These are phyloP conservation scores for Corella eumyota DNA, from an alignment of 23 tunicate species.

Conservation along the genomic window DNA sequence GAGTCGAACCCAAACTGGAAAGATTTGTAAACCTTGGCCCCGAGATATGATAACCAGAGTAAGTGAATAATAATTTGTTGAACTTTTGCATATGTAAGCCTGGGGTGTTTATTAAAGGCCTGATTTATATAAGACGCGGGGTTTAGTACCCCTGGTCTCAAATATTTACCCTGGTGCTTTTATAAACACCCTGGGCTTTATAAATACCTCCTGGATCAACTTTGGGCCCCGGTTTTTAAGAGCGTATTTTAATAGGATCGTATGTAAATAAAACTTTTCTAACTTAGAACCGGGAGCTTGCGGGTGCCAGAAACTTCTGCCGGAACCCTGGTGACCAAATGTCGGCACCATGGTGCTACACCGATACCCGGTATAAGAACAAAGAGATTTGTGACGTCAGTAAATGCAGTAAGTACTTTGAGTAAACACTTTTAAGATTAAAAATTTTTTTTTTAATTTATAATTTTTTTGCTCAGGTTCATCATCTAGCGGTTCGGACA, in stretches of 20 bases:
- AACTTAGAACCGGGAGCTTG: conserved; percentile 55
- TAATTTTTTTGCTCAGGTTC: neutral
- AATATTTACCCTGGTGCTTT: too few species aligned
- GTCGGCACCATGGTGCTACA: conserved; percentile 82
- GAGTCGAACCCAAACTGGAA: conserved; percentile 32
- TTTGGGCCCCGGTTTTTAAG: too few species aligned
- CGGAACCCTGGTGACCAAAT: conserved; percentile 56
- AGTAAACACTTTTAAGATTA: neutral
- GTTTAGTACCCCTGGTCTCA: too few species aligned
- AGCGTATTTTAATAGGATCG: too few species aligned
- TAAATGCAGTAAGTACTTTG: conserved; percentile 58
- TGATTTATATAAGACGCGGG: too few species aligned
- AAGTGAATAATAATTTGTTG: too few species aligned
- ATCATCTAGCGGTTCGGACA: conserved; percentile 23
- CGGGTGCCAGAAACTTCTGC: conserved; percentile 87
- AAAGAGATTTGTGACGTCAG: conserved; percentile 33
- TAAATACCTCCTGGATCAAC: too few species aligned
- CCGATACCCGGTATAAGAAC: conserved; percentile 9
- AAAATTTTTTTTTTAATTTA: neutral
- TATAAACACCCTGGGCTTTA: too few species aligned
- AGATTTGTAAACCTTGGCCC: conserved; percentile 58
- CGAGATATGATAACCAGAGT: conserved; percentile 25
- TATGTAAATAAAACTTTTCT: neutral
- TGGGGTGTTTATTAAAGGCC: too few species aligned
- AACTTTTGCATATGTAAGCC: too few species aligned